phyloP scores from a whole-genome alignment of 2,888 invertebrate genomes.

The Clistopyga incitator region DNA sequence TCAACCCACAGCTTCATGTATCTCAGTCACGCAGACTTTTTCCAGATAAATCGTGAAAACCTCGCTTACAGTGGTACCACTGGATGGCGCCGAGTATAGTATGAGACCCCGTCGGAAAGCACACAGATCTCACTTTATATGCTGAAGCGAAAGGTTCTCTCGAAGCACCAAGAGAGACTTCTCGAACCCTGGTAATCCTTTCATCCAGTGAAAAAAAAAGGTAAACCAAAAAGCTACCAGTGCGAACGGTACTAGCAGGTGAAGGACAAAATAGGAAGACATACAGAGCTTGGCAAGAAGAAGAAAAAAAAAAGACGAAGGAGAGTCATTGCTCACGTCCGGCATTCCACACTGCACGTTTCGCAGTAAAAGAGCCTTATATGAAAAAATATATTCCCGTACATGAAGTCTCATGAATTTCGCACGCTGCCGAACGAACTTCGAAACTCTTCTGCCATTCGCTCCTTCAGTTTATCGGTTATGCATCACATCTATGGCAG shows the following conservation, averaged over 20 bases:
- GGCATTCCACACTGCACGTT: neutral
- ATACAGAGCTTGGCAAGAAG: neutral
- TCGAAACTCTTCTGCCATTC: neutral
- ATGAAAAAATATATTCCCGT: neutral
- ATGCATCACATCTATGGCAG: neutral
- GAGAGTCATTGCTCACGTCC: slow-evolving; percentile 1
- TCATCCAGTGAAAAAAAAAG: slow-evolving; percentile 7
- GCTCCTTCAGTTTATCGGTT: neutral
- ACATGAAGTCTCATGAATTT: neutral
- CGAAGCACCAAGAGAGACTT: neutral
- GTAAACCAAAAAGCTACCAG: neutral
- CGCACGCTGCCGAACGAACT: neutral
- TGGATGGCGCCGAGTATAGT: neutral
- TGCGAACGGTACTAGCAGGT: neutral
- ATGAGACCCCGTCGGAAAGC: neutral
- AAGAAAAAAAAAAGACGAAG: neutral
- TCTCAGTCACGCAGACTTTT: slow-evolving; percentile 50
- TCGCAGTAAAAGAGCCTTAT: neutral
- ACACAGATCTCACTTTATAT: slow-evolving; percentile 4
- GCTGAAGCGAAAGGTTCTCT: slow-evolving; percentile 3
- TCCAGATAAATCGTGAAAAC: slow-evolving; percentile 48
- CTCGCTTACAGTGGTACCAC: neutral
- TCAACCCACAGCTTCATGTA: neutral
- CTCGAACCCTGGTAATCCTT: neutral
- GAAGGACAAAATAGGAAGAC: neutral